A percentile compares a stretch with the other conserved stretches of the same genome.
Conservation (phyloP, 2,113 vertebrate genomes). For the Protobothrops flavoviridis region DNA sequence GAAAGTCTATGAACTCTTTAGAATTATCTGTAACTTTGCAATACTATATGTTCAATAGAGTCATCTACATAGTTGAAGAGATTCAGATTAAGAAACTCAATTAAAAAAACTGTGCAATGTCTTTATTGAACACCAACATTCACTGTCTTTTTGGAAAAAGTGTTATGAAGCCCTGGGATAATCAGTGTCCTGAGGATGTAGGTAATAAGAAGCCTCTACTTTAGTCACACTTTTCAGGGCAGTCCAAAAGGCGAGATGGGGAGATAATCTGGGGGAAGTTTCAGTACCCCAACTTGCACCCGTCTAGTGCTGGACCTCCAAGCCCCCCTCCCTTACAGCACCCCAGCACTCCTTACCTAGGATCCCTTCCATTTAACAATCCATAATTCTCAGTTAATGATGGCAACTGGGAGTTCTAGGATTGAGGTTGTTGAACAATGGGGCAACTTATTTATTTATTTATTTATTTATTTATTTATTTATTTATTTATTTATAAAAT, state of each 20-base stretch:
- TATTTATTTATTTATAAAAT: background rate
- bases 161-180: background rate
- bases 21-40: background rate
- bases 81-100: background rate
- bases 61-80: background rate
- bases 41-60: background rate
- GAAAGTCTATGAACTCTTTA: background rate
- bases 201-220: background rate
- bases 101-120: background rate
- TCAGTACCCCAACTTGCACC: background rate
- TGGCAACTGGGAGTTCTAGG: background rate
- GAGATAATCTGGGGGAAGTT: background rate
- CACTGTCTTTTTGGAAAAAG: background rate
- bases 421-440: background rate
- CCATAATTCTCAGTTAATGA: background rate
- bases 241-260: background rate
- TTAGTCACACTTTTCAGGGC: background rate
- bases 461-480: too few relatives aligned
- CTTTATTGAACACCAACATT: background rate
- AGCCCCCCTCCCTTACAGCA: background rate
- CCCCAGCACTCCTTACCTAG: background rate
- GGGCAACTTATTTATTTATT: background rate
- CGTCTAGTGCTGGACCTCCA: background rate
- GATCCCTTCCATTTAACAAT: background rate
- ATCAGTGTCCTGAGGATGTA: background rate